These are phyloP conservation scores for Lypha dubia DNA, from an alignment of 2,888 invertebrate genomes.

Conservation along the genomic window DNA sequence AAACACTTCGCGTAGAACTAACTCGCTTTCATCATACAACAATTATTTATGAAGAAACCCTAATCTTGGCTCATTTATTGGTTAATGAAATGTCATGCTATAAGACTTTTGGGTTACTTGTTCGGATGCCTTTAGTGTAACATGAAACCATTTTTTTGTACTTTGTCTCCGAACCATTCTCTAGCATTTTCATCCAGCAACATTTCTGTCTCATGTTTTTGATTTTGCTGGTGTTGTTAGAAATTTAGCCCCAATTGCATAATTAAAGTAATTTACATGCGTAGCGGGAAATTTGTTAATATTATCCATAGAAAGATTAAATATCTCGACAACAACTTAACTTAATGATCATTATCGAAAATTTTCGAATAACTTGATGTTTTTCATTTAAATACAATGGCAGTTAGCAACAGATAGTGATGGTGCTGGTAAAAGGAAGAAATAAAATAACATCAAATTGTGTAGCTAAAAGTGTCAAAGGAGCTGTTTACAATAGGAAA, in stretches of 20 bases:
- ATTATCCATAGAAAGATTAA: conserved; percentile 58
- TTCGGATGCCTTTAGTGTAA: conserved; percentile 11
- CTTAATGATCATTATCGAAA: conserved; percentile 55
- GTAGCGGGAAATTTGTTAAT: conserved; percentile 68
- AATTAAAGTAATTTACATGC: conserved; percentile 72
- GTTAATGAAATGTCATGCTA: conserved; percentile 29
- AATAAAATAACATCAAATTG: conserved; percentile 19
- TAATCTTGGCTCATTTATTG: conserved; percentile 31
- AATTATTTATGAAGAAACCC: conserved; percentile 3
- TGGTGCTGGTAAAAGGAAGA: too few species aligned
- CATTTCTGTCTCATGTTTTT: too few species aligned
- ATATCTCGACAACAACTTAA: conserved; percentile 48
- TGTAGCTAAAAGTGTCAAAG: conserved; percentile 35
- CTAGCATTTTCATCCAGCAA: not conserved
- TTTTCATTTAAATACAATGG: not conserved
- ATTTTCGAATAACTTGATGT: conserved; percentile 4
- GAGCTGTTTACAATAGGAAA: conserved; percentile 46
- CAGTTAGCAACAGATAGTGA: not conserved
- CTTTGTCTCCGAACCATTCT: conserved; percentile 11
- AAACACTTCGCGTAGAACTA: not conserved
- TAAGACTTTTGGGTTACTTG: not conserved
- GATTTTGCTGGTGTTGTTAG: conserved; percentile 46
- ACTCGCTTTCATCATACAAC: not conserved
- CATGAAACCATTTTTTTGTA: conserved; percentile 27
- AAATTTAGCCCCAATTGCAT: conserved; percentile 68